phyloP scores from a whole-genome alignment of 2,888 invertebrate species.

The Drosophila nr. medialis region DNA sequence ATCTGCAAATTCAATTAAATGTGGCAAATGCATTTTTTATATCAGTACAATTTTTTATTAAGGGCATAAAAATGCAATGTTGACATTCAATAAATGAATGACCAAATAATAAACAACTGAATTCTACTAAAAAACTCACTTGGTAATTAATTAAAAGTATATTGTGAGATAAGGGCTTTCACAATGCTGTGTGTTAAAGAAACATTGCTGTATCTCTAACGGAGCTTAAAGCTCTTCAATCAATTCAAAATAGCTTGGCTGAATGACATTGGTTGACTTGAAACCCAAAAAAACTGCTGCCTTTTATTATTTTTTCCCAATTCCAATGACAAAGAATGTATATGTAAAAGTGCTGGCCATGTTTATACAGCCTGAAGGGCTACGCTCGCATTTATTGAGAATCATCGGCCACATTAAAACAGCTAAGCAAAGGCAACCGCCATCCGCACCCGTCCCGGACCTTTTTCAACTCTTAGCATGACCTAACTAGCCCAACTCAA shows the following conservation, averaged over 20 bases:
- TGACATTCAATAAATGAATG: constrained; percentile 16
- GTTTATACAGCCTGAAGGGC: constrained; percentile 3
- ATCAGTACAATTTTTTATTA: constrained; percentile 3
- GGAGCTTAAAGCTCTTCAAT: neutral
- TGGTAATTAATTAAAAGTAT: neutral
- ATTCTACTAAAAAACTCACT: constrained; percentile 1
- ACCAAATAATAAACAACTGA: constrained; percentile 12
- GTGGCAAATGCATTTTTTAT: constrained; percentile 41
- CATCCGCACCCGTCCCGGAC: constrained; percentile 3
- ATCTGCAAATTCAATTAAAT: constrained; percentile 71
- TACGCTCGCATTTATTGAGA: constrained; percentile 61
- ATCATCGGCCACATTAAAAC: constrained; percentile 71
- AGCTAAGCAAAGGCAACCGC: constrained; percentile 17
- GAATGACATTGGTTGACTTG: neutral
- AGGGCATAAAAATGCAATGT: constrained; percentile 1
- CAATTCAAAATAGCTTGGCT: neutral
- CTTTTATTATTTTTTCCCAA: neutral
- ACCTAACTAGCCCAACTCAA: constrained; percentile 64
- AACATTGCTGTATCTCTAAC: neutral
- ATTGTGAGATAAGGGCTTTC: neutral
- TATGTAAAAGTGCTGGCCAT: neutral
- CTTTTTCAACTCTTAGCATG: constrained; percentile 32
- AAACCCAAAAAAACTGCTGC: neutral
- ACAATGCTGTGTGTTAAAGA: neutral
- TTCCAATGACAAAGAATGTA: constrained; percentile 4